These are phyloP conservation scores for Gymnocypris eckloni DNA, from an alignment of 2,797 vertebrate species.

Conservation along the genomic window DNA sequence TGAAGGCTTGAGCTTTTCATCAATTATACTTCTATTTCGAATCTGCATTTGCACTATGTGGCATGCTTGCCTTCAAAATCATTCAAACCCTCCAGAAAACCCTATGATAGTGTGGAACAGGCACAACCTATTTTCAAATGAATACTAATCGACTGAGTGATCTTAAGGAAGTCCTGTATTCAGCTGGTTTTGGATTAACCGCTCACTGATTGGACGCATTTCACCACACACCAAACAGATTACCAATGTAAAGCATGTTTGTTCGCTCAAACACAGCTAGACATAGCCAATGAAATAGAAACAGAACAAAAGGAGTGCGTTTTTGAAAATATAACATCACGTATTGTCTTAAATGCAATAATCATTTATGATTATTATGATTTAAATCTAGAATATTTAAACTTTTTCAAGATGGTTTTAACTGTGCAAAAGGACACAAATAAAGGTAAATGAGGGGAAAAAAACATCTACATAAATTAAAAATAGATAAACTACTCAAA, in stretches of 20 bases:
- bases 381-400: not conserved
- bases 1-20: constrained; percentile 68
- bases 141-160: not conserved
- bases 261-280: not conserved
- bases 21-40: constrained; percentile 79
- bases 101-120: constrained; percentile 18
- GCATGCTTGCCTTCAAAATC: constrained; percentile 75
- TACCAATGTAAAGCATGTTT: not conserved
- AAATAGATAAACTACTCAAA: not conserved
- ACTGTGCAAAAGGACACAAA: not conserved
- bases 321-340: not conserved
- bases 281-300: not conserved
- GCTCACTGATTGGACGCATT: not conserved
- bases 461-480: not conserved
- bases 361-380: not conserved
- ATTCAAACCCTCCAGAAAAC: constrained; percentile 69
- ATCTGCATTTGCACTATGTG: constrained; percentile 76
- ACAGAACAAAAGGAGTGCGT: not conserved
- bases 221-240: not conserved
- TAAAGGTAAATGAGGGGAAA: not conserved
- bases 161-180: not conserved
- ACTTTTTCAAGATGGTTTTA: not conserved
- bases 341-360: not conserved
- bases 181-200: not conserved
- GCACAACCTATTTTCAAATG: constrained; percentile 4